Evolutionary conservation across 2,888 invertebrate species (phyloP).

Genomic region (Dynastes tityus): DNA sequence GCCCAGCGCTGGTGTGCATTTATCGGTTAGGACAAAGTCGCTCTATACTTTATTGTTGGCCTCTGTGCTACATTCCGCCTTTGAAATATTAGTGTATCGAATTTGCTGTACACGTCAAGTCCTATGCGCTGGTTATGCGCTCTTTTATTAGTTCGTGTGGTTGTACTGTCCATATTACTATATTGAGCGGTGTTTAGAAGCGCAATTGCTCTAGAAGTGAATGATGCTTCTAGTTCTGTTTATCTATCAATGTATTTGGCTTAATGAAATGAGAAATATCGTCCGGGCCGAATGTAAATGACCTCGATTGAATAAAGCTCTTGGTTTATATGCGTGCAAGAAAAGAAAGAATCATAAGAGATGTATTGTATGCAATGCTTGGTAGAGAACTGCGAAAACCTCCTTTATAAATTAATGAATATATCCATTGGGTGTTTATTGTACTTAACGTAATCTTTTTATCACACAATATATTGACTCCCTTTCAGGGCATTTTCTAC

Average conservation of each 20-base stretch:
- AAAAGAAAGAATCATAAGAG: no score
- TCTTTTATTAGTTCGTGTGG: slow-evolving; percentile 3
- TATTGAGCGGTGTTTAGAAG: slow-evolving; percentile 1
- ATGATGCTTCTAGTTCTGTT: background rate
- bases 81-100: slow-evolving; percentile 43
- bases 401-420: no score
- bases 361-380: no score
- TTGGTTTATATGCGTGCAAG: background rate
- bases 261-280: slow-evolving; percentile 27
- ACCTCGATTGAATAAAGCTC: slow-evolving; percentile 1
- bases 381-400: no score
- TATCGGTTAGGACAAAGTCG: slow-evolving; percentile 24
- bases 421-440: no score
- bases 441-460: no score
- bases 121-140: background rate
- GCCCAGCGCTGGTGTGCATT: slow-evolving; percentile 7
- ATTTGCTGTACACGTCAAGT: slow-evolving; percentile 17
- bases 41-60: slow-evolving; percentile 26
- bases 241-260: background rate
- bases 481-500: no score
- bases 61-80: slow-evolving; percentile 29
- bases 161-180: background rate
- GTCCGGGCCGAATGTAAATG: slow-evolving; percentile 11
- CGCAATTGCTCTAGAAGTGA: slow-evolving; percentile 8
- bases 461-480: no score